Base-by-base conservation (phyloP, 1,140 invertebrate genomes). In the Sminthurides bifidus region DNA sequence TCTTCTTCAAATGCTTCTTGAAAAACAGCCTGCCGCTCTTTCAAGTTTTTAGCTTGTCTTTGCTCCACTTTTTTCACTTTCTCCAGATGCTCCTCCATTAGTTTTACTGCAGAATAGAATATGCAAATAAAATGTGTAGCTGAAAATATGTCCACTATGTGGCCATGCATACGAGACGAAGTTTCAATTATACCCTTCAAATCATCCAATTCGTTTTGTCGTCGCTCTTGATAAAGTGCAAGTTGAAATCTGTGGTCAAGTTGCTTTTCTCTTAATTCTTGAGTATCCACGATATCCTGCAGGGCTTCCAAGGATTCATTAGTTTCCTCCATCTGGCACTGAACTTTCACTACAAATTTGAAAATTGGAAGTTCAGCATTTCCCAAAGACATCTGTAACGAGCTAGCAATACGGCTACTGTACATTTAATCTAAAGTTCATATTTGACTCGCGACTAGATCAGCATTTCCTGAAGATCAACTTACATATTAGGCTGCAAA, bases 1-100 rank as follows among this genome's bases (percentile, higher is more conserved):
- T 84, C 80, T 65, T 77, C 74, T 68, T 79, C 75, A 68, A 83
- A 84, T n/a, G 76, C 79, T 67, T 81, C 75, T 55, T 78, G 75
- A 67, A 82, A 83, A 1, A 77, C 78, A 67, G 78, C 74, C 65
- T 81, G 79, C 56, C 80, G 71, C 66, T 83, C 81, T 64, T 77
- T 75, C 41, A 82, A 66, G 27, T 73, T 68, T 55, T 72, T 68
- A 54, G 77, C 74, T 54, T 78, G 75, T 23, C 71, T 73, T 24
- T 72, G 64, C 65, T 83, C 80, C 63, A 75, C 68, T 46, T 76
- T 71, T 27, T 72, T 66, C 3, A 81, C 71, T 66, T 75, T 76
- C 38, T 75, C 68, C 5, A 74, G 71, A 69, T 82, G 79, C 33
- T 81, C 74, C 15, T 68, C 68, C 23, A 77, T 76, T 15, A 82